A percentile compares a stretch with the other conserved stretches of the same genome.
phyloP scores from a whole-genome alignment of 2,797 vertebrate genomes.

The Diplodus puntazzo region DNA sequence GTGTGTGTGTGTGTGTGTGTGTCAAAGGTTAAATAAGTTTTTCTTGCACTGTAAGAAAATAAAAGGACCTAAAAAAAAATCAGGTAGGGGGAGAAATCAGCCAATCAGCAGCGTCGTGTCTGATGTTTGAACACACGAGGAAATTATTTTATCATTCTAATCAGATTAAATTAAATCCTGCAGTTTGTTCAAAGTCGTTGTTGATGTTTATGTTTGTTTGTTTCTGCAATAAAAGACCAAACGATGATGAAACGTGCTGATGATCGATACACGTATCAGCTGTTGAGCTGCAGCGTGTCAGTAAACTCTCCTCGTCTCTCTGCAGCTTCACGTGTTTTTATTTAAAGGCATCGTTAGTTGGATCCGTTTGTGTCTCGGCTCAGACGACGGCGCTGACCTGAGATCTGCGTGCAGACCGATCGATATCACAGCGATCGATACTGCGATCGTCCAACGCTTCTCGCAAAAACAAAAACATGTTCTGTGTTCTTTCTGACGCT shows the following conservation, averaged over 20 bases:
- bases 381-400: slow-evolving; percentile 24
- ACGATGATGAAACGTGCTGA: not conserved
- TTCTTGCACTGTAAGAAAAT: slow-evolving; percentile 28
- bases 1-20: slow-evolving; percentile 6
- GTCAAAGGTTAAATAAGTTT: slow-evolving; percentile 20
- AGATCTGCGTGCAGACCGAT: slow-evolving; percentile 2
- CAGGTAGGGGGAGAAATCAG: too few relatives aligned
- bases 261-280: not conserved
- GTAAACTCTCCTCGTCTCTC: not conserved
- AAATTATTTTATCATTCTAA: not conserved
- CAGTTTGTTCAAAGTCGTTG: not conserved
- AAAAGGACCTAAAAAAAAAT: not conserved
- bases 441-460: not conserved
- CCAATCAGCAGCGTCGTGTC: not conserved
- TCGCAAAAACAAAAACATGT: not conserved
- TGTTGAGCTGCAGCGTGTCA: not conserved
- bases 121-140: not conserved
- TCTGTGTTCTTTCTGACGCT: not conserved
- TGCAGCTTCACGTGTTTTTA: not conserved
- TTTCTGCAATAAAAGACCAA: too few relatives aligned
- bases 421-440: slow-evolving; percentile 7
- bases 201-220: not conserved
- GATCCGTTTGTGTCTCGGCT: not conserved
- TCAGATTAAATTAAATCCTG: not conserved
- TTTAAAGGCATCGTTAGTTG: slow-evolving; percentile 4